Conservation (phyloP, 2,797 vertebrate genomes). For the Schizopygopsis malacanthus region DNA sequence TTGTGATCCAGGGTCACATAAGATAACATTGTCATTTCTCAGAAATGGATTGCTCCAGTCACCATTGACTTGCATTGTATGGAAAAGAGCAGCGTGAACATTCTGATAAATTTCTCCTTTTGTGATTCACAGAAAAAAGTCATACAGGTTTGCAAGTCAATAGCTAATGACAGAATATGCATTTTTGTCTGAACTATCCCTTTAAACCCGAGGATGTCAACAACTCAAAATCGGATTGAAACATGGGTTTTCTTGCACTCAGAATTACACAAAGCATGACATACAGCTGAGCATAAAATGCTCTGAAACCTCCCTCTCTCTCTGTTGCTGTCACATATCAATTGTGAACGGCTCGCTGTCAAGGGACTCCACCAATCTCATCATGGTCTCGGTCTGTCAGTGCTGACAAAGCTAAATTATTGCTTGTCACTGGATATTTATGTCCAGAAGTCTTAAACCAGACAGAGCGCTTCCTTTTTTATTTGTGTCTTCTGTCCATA, state of each 20-base stretch:
- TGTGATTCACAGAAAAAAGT: background rate
- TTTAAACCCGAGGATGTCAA: constrained; percentile 50
- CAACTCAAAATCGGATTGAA: constrained; percentile 58
- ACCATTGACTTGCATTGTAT: background rate
- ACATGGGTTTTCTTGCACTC: constrained; percentile 54
- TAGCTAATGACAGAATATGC: background rate
- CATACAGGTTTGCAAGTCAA: background rate
- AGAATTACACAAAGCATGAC: constrained; percentile 43
- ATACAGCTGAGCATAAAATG: constrained; percentile 53
- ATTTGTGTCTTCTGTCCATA: constrained; percentile 71
- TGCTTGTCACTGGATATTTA: constrained; percentile 65
- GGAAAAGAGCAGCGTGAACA: background rate
- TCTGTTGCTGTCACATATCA: constrained; percentile 60
- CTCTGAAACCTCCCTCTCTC: constrained; percentile 50
- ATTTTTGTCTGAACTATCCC: constrained; percentile 18
- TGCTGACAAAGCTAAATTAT: constrained; percentile 67
- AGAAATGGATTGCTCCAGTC: background rate
- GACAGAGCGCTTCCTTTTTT: constrained; percentile 67
- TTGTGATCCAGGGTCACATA: no score
- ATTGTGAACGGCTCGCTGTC: constrained; percentile 57
- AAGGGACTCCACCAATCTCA: constrained; percentile 55
- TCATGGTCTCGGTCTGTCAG: constrained; percentile 53
- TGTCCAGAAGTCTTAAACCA: constrained; percentile 62
- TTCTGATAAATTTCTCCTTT: background rate
- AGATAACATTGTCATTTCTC: background rate